These are phyloP conservation scores for Cisticola juncidis DNA, from an alignment of 2,113 vertebrate species.

Conservation along the genomic window DNA sequence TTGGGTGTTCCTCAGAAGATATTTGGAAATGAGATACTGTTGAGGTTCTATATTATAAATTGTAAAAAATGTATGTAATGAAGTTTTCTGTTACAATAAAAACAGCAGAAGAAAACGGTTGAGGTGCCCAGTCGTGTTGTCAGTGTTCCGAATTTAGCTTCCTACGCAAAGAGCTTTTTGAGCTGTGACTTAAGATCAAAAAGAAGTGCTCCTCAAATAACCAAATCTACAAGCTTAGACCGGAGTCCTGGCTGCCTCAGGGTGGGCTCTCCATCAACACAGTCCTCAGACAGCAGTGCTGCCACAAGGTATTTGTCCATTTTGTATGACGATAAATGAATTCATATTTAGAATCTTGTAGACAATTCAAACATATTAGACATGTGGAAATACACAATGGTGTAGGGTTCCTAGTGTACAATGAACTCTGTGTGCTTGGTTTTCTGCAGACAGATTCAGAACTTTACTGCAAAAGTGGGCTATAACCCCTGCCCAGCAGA, in stretches of 20 bases:
- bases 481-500: neutral
- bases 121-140: slow-evolving; percentile 84
- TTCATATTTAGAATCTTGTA: neutral
- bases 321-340: neutral
- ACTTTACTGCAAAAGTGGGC: neutral
- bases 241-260: slow-evolving; percentile 63
- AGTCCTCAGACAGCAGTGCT: slow-evolving; percentile 67
- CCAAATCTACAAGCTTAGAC: slow-evolving; percentile 81
- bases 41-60: neutral
- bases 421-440: neutral
- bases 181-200: slow-evolving; percentile 75
- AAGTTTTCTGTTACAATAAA: slow-evolving; percentile 37
- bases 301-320: slow-evolving; percentile 55
- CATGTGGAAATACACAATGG: neutral
- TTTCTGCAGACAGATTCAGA: neutral
- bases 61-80: neutral
- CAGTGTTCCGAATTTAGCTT: slow-evolving; percentile 83
- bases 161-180: slow-evolving; percentile 83
- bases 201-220: slow-evolving; percentile 71
- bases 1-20: neutral
- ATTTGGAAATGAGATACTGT: neutral
- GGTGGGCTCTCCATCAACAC: slow-evolving; percentile 52
- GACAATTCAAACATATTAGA: neutral
- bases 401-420: neutral
- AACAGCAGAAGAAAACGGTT: slow-evolving; percentile 81